Evolutionary conservation across 2,888 invertebrate species (phyloP).

Genomic region (Tetranychus truncatus): DNA sequence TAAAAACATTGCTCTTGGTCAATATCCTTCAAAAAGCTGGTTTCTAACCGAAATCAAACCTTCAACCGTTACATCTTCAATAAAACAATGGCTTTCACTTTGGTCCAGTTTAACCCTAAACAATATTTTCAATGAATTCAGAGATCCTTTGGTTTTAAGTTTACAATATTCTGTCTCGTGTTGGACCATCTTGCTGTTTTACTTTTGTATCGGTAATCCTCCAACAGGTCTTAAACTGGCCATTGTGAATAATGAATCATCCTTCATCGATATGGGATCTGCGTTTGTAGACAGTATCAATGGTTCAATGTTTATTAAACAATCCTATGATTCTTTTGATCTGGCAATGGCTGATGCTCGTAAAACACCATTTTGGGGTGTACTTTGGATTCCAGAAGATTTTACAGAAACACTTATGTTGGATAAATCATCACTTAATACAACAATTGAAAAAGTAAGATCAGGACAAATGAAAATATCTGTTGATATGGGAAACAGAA

Average conservation of each 20-base stretch:
- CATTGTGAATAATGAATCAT: background rate
- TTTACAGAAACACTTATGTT: background rate
- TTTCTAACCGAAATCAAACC: background rate
- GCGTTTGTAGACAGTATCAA: background rate
- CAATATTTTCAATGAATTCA: background rate
- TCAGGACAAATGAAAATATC: background rate
- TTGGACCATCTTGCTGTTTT: background rate
- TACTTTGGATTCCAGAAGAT: background rate
- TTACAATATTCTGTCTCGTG: background rate
- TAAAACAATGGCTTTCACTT: background rate
- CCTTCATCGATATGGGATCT: background rate
- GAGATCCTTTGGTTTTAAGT: background rate
- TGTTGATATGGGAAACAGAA: conserved; percentile 2
- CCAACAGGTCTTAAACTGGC: background rate
- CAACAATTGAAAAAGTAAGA: background rate
- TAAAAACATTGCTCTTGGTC: background rate
- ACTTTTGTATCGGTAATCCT: background rate
- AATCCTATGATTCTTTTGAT: background rate
- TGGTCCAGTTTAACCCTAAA: background rate
- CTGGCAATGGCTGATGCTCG: background rate
- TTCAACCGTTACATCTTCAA: background rate
- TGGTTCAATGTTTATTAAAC: background rate
- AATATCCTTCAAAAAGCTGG: background rate
- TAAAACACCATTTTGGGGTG: background rate
- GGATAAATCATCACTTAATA: background rate